A percentile compares a stretch with the other conserved stretches of the same genome.
phyloP scores from a whole-genome alignment of 37 sponge, comb jelly and placozoan genomes.

The Aplysina aerophoba region DNA sequence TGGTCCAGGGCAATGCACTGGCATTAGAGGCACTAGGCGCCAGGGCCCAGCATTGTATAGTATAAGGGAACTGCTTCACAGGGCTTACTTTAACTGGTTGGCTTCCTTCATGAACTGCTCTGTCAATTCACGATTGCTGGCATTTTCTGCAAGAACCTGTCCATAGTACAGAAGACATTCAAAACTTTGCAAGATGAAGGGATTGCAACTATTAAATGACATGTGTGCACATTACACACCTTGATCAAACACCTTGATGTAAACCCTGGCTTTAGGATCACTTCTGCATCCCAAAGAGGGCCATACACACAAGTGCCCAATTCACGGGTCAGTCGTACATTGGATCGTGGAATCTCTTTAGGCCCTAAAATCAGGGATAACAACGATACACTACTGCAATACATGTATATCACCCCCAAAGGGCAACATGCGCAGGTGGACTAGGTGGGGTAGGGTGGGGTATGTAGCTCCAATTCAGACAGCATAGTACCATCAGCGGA shows the following conservation, averaged over 20 bases:
- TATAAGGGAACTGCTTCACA: too few species aligned
- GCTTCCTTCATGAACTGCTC: slow-evolving; percentile 20
- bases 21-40: too few species aligned
- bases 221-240: slow-evolving; percentile 11
- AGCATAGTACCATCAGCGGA: too few species aligned
- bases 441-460: too few species aligned
- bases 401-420: not conserved
- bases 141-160: not conserved
- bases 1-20: too few species aligned
- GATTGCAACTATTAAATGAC: not conserved
- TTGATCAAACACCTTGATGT: slow-evolving; percentile 72
- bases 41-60: too few species aligned
- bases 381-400: not conserved
- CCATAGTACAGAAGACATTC: not conserved
- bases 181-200: too few species aligned
- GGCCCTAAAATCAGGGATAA: not conserved
- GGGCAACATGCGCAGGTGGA: too few species aligned
- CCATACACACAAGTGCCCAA: slow-evolving; percentile 85
- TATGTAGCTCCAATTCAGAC: too few species aligned
- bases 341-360: slow-evolving; percentile 45
- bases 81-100: slow-evolving; percentile 14
- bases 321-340: slow-evolving; percentile 50
- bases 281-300: slow-evolving; percentile 84
- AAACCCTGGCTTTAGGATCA: slow-evolving; percentile 44
- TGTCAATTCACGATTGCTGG: not conserved